Conservation (phyloP, 2,888 invertebrate species). For the Epistrophella euchroma region DNA sequence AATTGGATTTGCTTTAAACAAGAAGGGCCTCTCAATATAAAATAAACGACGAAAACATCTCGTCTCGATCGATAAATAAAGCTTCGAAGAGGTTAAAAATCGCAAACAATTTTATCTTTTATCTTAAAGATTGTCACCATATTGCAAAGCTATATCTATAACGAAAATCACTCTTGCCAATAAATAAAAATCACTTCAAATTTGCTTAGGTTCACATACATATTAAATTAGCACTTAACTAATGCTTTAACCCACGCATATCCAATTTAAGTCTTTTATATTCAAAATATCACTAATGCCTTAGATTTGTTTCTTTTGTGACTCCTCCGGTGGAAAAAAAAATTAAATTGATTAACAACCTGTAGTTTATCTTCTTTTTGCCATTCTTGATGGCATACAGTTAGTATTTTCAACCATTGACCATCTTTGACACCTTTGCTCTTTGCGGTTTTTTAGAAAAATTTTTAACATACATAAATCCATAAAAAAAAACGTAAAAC, state of each 20-base stretch:
- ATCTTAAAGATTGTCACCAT: too few relatives aligned
- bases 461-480: conserved; percentile 35
- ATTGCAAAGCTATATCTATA: too few relatives aligned
- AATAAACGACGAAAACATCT: too few relatives aligned
- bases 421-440: conserved; percentile 57
- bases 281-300: not conserved
- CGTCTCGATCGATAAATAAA: too few relatives aligned
- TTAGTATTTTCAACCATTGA: conserved; percentile 16
- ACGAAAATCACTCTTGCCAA: too few relatives aligned
- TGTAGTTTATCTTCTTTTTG: conserved; percentile 16
- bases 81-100: too few relatives aligned
- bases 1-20: too few relatives aligned
- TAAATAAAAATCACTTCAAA: not conserved
- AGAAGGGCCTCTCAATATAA: too few relatives aligned
- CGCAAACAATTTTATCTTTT: too few relatives aligned
- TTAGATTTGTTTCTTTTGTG: not conserved
- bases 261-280: conserved; percentile 14
- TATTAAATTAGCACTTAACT: conserved; percentile 14
- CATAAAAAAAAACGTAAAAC: conserved; percentile 41
- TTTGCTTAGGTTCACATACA: not conserved
- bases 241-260: conserved; percentile 3
- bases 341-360: conserved; percentile 52
- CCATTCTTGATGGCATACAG: conserved; percentile 2
- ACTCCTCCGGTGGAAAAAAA: not conserved
- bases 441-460: conserved; percentile 35